Conservation (phyloP, 2,113 vertebrate genomes). For the Xiphophorus hellerii region DNA sequence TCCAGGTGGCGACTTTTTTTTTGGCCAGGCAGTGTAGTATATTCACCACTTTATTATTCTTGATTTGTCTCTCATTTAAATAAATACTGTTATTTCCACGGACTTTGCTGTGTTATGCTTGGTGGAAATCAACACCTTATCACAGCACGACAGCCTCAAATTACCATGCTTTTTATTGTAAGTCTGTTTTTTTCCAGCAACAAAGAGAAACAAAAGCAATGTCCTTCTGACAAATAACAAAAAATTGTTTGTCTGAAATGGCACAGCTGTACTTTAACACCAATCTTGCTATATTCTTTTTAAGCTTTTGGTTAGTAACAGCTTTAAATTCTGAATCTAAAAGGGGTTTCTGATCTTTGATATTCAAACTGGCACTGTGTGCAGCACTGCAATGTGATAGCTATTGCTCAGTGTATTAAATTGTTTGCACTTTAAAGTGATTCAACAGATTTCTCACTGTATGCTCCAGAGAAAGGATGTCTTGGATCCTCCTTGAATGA, state of each 20-base stretch:
- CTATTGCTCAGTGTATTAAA: neutral
- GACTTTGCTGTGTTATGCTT: conserved; percentile 3
- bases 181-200: conserved; percentile 3
- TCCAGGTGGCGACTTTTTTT: no score
- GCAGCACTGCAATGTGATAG: conserved; percentile 16
- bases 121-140: conserved; percentile 17
- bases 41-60: neutral
- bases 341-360: neutral
- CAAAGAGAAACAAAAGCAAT: conserved; percentile 16
- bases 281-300: neutral
- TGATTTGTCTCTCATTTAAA: neutral
- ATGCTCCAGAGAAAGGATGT: neutral
- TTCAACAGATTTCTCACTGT: neutral
- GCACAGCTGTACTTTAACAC: neutral
- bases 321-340: neutral
- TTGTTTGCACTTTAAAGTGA: conserved; percentile 11
- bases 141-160: neutral
- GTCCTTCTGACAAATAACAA: conserved; percentile 18
- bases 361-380: conserved; percentile 9
- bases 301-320: neutral
- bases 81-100: conserved; percentile 5
- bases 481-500: neutral
- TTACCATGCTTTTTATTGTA: conserved; percentile 7
- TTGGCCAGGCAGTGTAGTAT: neutral
- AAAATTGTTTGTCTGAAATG: neutral